Base-by-base conservation (phyloP, 1,140 invertebrate species). In the Himalopsyche phryganea region DNA sequence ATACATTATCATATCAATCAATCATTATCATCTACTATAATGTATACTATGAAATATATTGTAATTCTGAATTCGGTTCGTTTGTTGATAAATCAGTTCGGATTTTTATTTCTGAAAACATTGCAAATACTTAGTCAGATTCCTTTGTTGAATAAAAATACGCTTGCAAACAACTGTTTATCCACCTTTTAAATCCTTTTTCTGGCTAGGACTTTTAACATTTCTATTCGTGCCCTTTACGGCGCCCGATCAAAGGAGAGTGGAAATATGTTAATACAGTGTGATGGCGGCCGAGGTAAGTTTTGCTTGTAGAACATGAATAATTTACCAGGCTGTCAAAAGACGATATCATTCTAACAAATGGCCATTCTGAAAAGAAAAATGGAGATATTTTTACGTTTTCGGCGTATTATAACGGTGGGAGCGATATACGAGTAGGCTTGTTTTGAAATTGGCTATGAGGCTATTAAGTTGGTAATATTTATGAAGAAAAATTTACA, bases 331-430 rank as follows among this genome's bases (percentile, higher is more conserved):
- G 53, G 33, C 53, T 41, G 53, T 56, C 53, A 56, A 56, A 56
- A 56, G 53, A 56, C 45, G 53, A 56, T 56, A 56, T 56, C 42
- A 56, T 56, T 56, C 45, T 56, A 46, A 56, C 53, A 56, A 56
- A 56, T 56, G 53, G 53, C 53, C 53, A 20, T 13, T 28, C 23
- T 46, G 44, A 46, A 19, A 17, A 23, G 44, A 46, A 46, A 46
- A 17, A 46, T 46, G 44, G 13, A 23, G 18, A 46, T 15, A 46
- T 46, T 46, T 46, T 46, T 46, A 23, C 44, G 23, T 46, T 46
- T 19, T 23, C 17, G 13, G 15, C 44, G 6, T 28, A 28, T 28
- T 28, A 28, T 28, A 28, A 28, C 4, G 4, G 23, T 28, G 23
- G 23, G 9, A 9, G 23, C 23, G 23, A 28, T 28, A 28, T 28